Conservation (phyloP, 2,797 vertebrate species). For the Hybognathus amarus region DNA sequence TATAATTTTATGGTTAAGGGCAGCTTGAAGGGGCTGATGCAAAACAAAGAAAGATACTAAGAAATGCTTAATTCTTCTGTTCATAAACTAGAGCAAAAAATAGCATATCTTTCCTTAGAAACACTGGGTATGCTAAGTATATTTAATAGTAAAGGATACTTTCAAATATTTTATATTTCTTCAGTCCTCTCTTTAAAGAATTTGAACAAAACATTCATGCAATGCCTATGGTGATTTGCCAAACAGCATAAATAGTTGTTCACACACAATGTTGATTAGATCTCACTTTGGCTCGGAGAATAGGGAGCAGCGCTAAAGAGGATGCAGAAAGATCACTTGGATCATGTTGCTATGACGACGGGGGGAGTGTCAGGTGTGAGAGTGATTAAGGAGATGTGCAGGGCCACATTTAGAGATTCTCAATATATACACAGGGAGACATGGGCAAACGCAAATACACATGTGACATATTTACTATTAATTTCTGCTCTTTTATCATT, state of each 20-base stretch:
- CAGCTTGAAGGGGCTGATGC: background rate
- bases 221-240: slow-evolving; percentile 9
- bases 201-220: slow-evolving; percentile 13
- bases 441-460: slow-evolving; percentile 25
- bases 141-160: background rate
- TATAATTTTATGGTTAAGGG: background rate
- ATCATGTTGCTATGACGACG: slow-evolving; percentile 64
- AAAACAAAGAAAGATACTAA: background rate
- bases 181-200: background rate
- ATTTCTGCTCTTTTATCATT: background rate
- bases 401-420: slow-evolving; percentile 56
- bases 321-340: slow-evolving; percentile 60
- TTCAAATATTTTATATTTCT: background rate
- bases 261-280: slow-evolving; percentile 48
- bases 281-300: slow-evolving; percentile 57
- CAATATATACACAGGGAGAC: slow-evolving; percentile 38
- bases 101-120: background rate
- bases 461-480: slow-evolving; percentile 15
- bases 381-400: slow-evolving; percentile 57
- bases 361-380: slow-evolving; percentile 59
- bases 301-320: slow-evolving; percentile 53
- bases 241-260: slow-evolving; percentile 43
- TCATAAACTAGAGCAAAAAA: background rate
- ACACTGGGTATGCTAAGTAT: background rate
- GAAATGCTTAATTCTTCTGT: background rate